Conservation (phyloP, 92 coral and sea anemone species). For the Paragorgia papillata region DNA sequence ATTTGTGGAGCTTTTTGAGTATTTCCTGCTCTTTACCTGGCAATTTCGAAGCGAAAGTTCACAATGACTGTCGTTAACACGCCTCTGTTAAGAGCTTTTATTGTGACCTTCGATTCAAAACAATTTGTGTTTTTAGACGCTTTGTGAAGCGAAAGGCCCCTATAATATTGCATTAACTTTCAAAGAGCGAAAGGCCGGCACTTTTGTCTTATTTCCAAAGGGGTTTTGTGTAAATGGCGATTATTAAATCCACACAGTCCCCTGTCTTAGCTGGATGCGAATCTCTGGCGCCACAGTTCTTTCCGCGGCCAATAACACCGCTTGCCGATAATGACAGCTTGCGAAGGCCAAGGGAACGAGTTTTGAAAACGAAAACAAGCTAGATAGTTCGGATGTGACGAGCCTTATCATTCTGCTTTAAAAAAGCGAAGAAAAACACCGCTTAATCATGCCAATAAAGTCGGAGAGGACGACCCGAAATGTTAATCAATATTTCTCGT, state of each 20-base stretch:
- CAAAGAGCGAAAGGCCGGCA: constrained; percentile 16
- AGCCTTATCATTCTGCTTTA: neutral
- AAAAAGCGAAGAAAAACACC: neutral
- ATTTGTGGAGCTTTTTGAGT: neutral
- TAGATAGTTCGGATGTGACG: too few relatives aligned
- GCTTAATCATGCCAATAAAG: neutral
- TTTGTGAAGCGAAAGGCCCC: neutral
- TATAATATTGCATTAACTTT: constrained; percentile 3
- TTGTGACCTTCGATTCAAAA: neutral
- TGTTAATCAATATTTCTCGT: constrained; percentile 44
- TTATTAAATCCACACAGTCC: constrained; percentile 27
- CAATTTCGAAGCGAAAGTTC: neutral
- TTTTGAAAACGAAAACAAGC: neutral
- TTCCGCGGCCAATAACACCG: constrained; percentile 26
- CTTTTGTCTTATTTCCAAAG: constrained; percentile 36
- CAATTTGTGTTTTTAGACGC: constrained; percentile 2
- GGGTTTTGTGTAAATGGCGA: constrained; percentile 30
- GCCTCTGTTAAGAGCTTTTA: neutral
- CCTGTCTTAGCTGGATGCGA: constrained; percentile 34
- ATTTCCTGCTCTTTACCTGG: neutral
- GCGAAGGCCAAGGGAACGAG: neutral
- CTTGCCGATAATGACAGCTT: constrained; percentile 17
- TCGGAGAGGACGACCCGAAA: constrained; percentile 4
- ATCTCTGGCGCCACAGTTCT: constrained; percentile 36
- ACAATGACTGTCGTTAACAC: neutral